phyloP scores from a whole-genome alignment of 2,113 vertebrate species.

The Varanus salvator region DNA sequence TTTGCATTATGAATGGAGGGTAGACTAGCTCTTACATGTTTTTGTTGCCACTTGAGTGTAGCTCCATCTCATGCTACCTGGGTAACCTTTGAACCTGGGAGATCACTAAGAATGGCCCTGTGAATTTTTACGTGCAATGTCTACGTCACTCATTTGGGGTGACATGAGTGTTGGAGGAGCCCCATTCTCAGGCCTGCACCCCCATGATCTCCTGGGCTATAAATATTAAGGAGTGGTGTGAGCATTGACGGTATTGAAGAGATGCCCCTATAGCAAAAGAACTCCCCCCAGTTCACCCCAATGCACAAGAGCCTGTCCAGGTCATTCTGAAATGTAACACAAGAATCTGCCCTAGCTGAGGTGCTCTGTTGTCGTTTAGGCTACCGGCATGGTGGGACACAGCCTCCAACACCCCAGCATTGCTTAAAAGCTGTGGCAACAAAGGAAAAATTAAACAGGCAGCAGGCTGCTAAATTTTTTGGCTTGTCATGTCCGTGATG shows the following conservation, averaged over 20 bases:
- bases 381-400: slow-evolving; percentile 30
- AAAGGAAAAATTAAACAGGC: slow-evolving; percentile 37
- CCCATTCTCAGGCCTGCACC: background rate
- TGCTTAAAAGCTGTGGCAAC: slow-evolving; percentile 36
- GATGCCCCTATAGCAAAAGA: background rate
- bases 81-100: background rate
- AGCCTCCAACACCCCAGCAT: slow-evolving; percentile 23
- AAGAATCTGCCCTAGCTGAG: background rate
- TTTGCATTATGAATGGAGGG: background rate
- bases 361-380: rapidly evolving
- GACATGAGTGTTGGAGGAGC: too few species aligned
- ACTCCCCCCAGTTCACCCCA: background rate
- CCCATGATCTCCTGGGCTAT: background rate
- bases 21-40: background rate
- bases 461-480: slow-evolving; percentile 48
- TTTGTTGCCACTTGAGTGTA: background rate
- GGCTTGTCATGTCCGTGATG: slow-evolving; percentile 42
- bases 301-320: background rate
- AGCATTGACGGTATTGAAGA: background rate
- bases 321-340: background rate
- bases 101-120: background rate
- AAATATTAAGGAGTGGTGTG: background rate
- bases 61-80: background rate
- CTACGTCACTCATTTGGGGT: background rate
- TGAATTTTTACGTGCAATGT: background rate